These are phyloP conservation scores for Drosophila diplacantha DNA, from an alignment of 2,888 invertebrate genomes.

Conservation along the genomic window DNA sequence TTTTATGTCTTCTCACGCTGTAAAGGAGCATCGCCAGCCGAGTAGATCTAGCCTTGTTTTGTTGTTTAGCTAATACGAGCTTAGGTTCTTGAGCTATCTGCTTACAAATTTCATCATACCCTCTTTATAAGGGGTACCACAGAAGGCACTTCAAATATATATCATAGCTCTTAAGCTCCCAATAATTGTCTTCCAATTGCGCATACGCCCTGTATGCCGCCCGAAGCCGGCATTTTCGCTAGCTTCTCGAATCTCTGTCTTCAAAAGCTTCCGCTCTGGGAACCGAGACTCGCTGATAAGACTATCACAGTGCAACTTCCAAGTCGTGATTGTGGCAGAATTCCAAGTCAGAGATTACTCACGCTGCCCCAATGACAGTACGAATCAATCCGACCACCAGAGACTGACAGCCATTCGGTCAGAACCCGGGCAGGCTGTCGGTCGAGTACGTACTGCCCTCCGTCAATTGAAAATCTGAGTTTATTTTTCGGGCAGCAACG, in stretches of 20 bases:
- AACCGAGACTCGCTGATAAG: slow-evolving; percentile 21
- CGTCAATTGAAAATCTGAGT: slow-evolving; percentile 51
- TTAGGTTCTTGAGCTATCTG: too few relatives aligned
- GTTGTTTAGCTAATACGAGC: too few relatives aligned
- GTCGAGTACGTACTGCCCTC: slow-evolving; percentile 30
- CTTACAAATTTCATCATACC: neutral
- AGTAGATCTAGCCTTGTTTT: too few relatives aligned
- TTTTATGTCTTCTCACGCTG: too few relatives aligned
- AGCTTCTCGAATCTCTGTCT: slow-evolving; percentile 7
- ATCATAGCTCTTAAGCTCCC: neutral
- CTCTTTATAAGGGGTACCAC: neutral
- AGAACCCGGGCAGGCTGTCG: slow-evolving; percentile 32
- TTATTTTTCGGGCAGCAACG: slow-evolving; percentile 30
- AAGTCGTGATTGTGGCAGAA: slow-evolving; percentile 45
- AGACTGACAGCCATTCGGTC: slow-evolving; percentile 16
- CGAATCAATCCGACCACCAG: slow-evolving; percentile 11
- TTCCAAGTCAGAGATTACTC: slow-evolving; percentile 27
- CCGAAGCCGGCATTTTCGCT: neutral
- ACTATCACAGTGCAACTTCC: slow-evolving; percentile 30
- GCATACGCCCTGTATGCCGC: slow-evolving; percentile 9
- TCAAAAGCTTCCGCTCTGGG: slow-evolving; percentile 25
- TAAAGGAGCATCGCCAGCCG: too few relatives aligned
- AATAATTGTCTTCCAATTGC: slow-evolving; percentile 2
- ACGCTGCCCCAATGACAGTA: slow-evolving; percentile 9
- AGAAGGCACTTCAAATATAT: neutral